Conservation (phyloP, 1,140 invertebrate species). For the Metaphire vulgaris region DNA sequence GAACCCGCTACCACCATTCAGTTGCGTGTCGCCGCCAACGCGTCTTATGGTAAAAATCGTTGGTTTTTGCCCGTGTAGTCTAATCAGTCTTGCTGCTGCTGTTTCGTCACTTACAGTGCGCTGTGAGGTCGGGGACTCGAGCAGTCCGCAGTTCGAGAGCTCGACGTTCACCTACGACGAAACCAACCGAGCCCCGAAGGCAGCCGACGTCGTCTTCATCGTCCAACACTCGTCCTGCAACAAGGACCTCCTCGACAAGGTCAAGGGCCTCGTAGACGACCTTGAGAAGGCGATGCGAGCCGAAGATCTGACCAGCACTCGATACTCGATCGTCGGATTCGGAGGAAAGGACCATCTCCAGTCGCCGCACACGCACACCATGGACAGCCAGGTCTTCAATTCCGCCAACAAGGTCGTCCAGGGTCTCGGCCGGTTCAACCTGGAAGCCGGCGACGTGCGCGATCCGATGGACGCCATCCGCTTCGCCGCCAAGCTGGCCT, state of each 20-base stretch:
- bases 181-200: conserved; percentile 42
- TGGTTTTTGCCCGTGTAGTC: no score
- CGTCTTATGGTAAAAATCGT: no score
- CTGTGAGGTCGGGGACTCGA: conserved; percentile 40
- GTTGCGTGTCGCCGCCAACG: no score
- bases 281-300: conserved; percentile 47
- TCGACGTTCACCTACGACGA: neutral
- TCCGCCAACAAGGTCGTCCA: conserved; percentile 42
- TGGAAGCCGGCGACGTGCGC: conserved; percentile 28
- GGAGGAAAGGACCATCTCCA: conserved; percentile 66
- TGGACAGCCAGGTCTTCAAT: conserved; percentile 52
- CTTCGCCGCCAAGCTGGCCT: conserved; percentile 67
- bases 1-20: no score
- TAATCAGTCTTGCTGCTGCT: no score
- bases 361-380: conserved; percentile 58
- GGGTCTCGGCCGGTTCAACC: conserved; percentile 34
- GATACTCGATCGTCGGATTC: conserved; percentile 72
- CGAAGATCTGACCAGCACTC: conserved; percentile 49
- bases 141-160: neutral
- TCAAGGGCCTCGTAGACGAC: conserved; percentile 39
- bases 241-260: conserved; percentile 55
- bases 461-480: conserved; percentile 63
- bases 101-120: conserved; percentile 44
- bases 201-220: conserved; percentile 77
- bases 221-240: conserved; percentile 79